These are phyloP conservation scores for Chionodraco myersi DNA, from an alignment of 2,113 vertebrate species.

Conservation along the genomic window DNA sequence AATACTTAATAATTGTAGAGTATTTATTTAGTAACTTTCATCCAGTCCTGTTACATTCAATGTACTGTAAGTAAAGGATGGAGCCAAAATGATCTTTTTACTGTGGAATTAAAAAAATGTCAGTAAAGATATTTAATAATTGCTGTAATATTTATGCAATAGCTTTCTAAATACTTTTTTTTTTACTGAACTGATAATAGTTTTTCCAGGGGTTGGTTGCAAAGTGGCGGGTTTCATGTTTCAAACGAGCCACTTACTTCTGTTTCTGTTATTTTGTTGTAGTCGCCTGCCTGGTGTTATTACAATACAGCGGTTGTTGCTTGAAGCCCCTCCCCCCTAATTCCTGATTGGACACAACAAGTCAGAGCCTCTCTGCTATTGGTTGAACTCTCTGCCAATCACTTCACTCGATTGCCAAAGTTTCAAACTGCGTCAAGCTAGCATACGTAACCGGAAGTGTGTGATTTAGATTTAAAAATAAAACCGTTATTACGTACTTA, in stretches of 20 bases:
- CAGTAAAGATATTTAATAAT: neutral
- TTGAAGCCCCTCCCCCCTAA: neutral
- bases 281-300: conserved; percentile 15
- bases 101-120: too few relatives aligned
- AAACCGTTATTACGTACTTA: neutral
- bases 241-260: conserved; percentile 14
- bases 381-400: conserved; percentile 56
- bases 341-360: conserved; percentile 55
- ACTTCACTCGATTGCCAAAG: conserved; percentile 31
- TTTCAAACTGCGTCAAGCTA: conserved; percentile 6
- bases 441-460: conserved; percentile 1
- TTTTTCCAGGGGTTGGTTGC: neutral
- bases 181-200: neutral
- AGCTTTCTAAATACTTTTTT: neutral
- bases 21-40: too few relatives aligned
- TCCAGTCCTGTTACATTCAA: neutral
- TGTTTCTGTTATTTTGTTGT: conserved; percentile 10
- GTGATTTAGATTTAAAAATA: neutral
- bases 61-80: neutral
- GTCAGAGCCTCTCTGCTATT: conserved; percentile 30
- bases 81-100: neutral
- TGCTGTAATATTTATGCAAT: neutral
- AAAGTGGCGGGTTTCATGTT: conserved; percentile 37
- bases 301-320: conserved; percentile 31
- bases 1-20: neutral